Conservation (phyloP, 2,113 vertebrate genomes). For the Oryzias woworae region DNA sequence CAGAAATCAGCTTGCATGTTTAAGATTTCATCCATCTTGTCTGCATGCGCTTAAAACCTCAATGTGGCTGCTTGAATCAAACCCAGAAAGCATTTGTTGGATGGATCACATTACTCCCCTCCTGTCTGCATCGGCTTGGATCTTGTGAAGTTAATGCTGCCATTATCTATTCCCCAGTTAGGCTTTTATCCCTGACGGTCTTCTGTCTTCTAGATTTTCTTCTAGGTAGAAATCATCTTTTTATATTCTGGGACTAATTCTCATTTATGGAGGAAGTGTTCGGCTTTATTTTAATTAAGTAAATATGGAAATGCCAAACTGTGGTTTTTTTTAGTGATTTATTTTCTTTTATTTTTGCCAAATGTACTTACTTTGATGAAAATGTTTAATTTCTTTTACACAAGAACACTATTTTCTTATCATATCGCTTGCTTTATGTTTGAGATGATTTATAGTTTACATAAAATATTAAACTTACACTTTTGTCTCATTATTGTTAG, state of each 20-base stretch:
- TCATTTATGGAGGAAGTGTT: neutral
- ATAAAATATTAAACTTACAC: too few species aligned
- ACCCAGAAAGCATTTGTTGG: conserved; percentile 21
- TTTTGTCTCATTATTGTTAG: too few species aligned
- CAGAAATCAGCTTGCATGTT: conserved; percentile 45
- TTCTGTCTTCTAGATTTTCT: conserved; percentile 32
- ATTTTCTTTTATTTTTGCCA: too few species aligned
- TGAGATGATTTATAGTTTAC: too few species aligned
- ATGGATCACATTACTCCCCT: conserved; percentile 45
- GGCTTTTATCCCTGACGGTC: conserved; percentile 28
- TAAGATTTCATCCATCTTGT: conserved; percentile 47
- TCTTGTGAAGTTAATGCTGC: conserved; percentile 45
- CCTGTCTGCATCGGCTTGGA: conserved; percentile 26
- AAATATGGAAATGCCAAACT: neutral
- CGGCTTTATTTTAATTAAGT: neutral
- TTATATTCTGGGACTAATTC: conserved; percentile 23
- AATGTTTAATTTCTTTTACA: too few species aligned
- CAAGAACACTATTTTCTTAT: too few species aligned
- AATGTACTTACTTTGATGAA: too few species aligned
- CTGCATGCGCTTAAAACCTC: conserved; percentile 41
- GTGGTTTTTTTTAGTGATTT: too few species aligned
- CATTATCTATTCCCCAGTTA: conserved; percentile 45
- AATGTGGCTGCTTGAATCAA: conserved; percentile 52
- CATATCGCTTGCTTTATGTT: too few species aligned
- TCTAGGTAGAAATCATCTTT: conserved; percentile 31